Conservation (phyloP, 2,888 invertebrate genomes). For the Calameuta idolon region DNA sequence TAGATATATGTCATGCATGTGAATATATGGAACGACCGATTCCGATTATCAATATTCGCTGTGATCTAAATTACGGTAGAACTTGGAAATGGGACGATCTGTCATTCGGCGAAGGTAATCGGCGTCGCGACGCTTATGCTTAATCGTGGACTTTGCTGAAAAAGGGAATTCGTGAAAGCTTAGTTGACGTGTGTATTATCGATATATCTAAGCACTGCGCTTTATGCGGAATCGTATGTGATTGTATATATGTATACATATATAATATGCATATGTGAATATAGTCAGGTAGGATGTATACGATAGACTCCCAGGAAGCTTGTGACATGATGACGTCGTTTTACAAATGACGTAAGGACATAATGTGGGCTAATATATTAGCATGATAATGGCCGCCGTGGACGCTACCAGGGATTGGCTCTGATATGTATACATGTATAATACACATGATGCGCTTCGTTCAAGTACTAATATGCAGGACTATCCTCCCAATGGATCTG, state of each 20-base stretch:
- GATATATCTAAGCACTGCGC: neutral
- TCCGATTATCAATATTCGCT: neutral
- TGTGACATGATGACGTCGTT: slow-evolving; percentile 35
- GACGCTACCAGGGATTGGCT: slow-evolving; percentile 21
- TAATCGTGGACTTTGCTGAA: neutral
- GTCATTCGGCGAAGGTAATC: neutral
- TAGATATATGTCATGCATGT: neutral
- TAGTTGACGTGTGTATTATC: neutral
- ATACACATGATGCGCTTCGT: neutral
- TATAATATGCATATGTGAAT: neutral
- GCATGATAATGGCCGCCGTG: slow-evolving; percentile 33
- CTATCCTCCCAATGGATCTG: neutral
- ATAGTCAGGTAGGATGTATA: neutral
- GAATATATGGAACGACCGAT: neutral
- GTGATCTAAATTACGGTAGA: neutral
- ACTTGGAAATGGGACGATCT: neutral
- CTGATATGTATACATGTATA: neutral
- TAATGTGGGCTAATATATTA: slow-evolving; percentile 39
- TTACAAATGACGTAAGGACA: slow-evolving; percentile 34
- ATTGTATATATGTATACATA: neutral
- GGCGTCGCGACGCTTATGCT: neutral
- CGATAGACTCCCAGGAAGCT: slow-evolving; percentile 17
- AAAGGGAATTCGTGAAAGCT: neutral
- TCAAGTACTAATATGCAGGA: neutral
- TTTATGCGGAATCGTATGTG: neutral